These are phyloP conservation scores for Drosophila lutescens DNA, from an alignment of 2,888 invertebrate species.

Conservation along the genomic window DNA sequence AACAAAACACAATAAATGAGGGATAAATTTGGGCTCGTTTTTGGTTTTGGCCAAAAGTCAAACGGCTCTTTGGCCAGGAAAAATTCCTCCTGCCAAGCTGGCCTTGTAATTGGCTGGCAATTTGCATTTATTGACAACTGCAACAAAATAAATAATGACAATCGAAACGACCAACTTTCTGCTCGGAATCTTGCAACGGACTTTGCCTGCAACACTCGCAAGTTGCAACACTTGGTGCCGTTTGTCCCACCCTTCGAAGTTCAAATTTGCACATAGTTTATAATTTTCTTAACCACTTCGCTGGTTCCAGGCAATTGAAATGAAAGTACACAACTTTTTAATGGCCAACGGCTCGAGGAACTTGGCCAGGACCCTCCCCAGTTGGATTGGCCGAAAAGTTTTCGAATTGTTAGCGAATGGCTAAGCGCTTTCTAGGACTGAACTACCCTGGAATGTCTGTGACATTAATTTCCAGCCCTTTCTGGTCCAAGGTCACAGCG, in stretches of 20 bases:
- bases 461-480: slow-evolving; percentile 10
- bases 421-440: slow-evolving; percentile 1
- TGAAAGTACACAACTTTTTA: slow-evolving; percentile 76
- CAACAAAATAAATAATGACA: slow-evolving; percentile 37
- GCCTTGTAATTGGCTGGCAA: slow-evolving; percentile 66
- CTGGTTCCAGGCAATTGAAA: slow-evolving; percentile 67
- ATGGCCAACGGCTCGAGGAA: slow-evolving; percentile 65
- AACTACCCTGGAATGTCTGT: slow-evolving; percentile 28
- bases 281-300: slow-evolving; percentile 65
- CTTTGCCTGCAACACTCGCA: slow-evolving; percentile 38
- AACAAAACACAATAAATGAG: slow-evolving; percentile 12
- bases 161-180: slow-evolving; percentile 36
- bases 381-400: slow-evolving; percentile 56
- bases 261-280: slow-evolving; percentile 68
- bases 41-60: slow-evolving; percentile 20
- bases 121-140: slow-evolving; percentile 72
- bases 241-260: slow-evolving; percentile 46
- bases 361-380: slow-evolving; percentile 26
- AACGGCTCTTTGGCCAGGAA: slow-evolving; percentile 5
- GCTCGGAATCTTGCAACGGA: slow-evolving; percentile 15
- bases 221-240: slow-evolving; percentile 48
- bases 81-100: slow-evolving; percentile 2
- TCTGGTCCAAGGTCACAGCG: slow-evolving; percentile 26
- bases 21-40: slow-evolving; percentile 23
- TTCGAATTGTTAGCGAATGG: slow-evolving; percentile 57